phyloP scores from a whole-genome alignment of 2,888 invertebrate genomes.

The Drosophila recens region DNA sequence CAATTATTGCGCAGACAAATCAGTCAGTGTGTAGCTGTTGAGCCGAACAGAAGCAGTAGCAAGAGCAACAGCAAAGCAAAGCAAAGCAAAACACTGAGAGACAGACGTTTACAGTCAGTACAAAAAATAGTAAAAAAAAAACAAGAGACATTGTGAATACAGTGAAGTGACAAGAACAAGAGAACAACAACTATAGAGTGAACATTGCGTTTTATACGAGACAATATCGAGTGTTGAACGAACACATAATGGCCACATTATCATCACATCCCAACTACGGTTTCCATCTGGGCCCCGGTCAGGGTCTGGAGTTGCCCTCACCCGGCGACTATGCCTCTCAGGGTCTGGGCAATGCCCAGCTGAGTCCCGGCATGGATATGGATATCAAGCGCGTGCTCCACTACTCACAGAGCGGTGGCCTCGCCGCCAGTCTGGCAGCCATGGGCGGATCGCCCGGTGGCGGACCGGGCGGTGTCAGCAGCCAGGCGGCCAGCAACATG shows the following conservation, averaged over 20 bases:
- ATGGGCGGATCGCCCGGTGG: slow-evolving; percentile 84
- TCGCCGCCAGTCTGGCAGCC: slow-evolving; percentile 83
- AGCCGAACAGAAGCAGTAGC: slow-evolving; percentile 72
- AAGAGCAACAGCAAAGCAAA: slow-evolving; percentile 43
- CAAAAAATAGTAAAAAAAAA: slow-evolving; percentile 22
- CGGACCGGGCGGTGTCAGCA: slow-evolving; percentile 76
- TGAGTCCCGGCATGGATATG: slow-evolving; percentile 82
- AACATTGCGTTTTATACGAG: slow-evolving; percentile 18
- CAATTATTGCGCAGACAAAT: slow-evolving; percentile 76
- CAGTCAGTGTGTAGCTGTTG: slow-evolving; percentile 81
- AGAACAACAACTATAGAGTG: slow-evolving; percentile 41
- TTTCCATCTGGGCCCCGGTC: slow-evolving; percentile 82
- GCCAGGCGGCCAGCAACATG: slow-evolving; percentile 82
- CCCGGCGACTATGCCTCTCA: slow-evolving; percentile 84
- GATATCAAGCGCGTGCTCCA: slow-evolving; percentile 85
- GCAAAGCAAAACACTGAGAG: slow-evolving; percentile 32
- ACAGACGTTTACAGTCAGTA: slow-evolving; percentile 40
- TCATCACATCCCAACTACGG: slow-evolving; percentile 85
- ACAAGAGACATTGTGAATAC: slow-evolving; percentile 48
- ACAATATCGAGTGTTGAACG: slow-evolving; percentile 52
- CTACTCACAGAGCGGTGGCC: slow-evolving; percentile 83
- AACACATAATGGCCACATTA: slow-evolving; percentile 82
- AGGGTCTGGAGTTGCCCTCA: slow-evolving; percentile 84
- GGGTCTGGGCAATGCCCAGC: slow-evolving; percentile 72
- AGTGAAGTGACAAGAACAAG: slow-evolving; percentile 41